Evolutionary conservation across 2,888 invertebrate genomes (phyloP).

Genomic region (Galerucella nymphaeae): DNA sequence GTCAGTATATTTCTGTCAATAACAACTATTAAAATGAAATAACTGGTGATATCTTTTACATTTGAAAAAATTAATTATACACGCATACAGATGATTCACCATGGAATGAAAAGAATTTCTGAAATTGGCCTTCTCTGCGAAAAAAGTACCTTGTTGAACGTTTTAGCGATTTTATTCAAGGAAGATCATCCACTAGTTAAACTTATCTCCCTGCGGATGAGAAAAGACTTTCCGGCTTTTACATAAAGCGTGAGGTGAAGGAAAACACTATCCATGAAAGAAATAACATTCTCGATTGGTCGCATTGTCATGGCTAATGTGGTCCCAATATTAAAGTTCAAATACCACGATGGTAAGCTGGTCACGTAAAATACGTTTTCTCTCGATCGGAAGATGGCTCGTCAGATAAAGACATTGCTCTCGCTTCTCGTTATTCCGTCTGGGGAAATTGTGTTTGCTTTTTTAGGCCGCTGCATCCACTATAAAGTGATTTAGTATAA

Average conservation of each 20-base stretch:
- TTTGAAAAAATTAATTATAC: no score
- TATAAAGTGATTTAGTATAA: background rate
- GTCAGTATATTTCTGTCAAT: background rate
- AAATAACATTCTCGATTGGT: slow-evolving; percentile 26
- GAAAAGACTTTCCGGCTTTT: slow-evolving; percentile 12
- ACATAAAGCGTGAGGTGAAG: slow-evolving; percentile 10
- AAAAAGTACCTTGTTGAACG: background rate
- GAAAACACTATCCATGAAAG: slow-evolving; percentile 15
- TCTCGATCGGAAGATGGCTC: slow-evolving; percentile 52
- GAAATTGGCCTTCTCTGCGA: background rate
- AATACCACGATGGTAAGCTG: slow-evolving; percentile 52
- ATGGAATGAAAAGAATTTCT: no score
- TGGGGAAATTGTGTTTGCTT: slow-evolving; percentile 57
- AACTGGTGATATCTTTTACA: no score
- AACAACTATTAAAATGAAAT: background rate
- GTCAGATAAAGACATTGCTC: slow-evolving; percentile 59
- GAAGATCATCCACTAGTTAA: no score
- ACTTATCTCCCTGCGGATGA: background rate
- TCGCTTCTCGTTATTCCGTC: slow-evolving; percentile 55
- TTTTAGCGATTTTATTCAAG: no score
- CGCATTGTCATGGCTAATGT: slow-evolving; percentile 25
- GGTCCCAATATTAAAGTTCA: slow-evolving; percentile 31
- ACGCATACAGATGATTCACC: no score
- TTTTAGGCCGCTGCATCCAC: slow-evolving; percentile 26
- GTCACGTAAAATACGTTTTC: slow-evolving; percentile 59